A percentile compares a stretch with the other conserved stretches of the same genome.
These are phyloP conservation scores for Meloidogyne hapla DNA, from an alignment of 1,140 invertebrate species.

Conservation along the genomic window DNA sequence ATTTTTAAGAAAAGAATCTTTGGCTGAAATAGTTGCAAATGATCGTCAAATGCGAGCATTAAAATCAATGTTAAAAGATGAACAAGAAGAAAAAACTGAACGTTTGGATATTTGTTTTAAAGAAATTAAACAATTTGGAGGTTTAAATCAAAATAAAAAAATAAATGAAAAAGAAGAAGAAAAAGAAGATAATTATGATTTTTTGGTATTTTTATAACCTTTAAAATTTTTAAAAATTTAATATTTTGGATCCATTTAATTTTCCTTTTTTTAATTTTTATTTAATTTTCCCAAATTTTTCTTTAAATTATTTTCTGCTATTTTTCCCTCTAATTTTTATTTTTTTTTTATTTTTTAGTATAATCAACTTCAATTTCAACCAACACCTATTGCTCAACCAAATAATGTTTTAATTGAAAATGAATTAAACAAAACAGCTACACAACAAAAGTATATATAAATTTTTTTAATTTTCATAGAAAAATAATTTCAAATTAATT, in stretches of 20 bases:
- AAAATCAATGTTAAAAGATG: slow-evolving; percentile 19
- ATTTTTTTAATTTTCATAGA: no score
- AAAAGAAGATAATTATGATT: not conserved
- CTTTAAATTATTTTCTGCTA: no score
- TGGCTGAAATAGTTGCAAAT: slow-evolving; percentile 10
- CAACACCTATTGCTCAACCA: not conserved
- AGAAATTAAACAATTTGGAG: slow-evolving; percentile 11
- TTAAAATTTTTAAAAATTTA: no score
- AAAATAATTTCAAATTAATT: no score
- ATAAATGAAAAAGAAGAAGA: not conserved
- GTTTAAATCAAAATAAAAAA: not conserved
- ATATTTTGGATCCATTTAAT: not conserved
- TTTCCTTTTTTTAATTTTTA: not conserved
- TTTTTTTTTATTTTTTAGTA: not conserved
- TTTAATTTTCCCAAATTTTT: no score
- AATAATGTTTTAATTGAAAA: not conserved
- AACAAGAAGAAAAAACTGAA: slow-evolving; percentile 11
- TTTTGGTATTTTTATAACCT: no score
- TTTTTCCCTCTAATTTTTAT: no score
- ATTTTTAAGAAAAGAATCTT: not conserved
- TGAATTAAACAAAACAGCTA: not conserved
- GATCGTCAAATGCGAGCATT: slow-evolving; percentile 19
- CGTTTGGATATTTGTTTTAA: slow-evolving; percentile 15
- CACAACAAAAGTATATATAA: not conserved
- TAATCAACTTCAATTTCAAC: not conserved